Conservation (phyloP, 2,113 vertebrate genomes). For the Crotalus helleri region DNA sequence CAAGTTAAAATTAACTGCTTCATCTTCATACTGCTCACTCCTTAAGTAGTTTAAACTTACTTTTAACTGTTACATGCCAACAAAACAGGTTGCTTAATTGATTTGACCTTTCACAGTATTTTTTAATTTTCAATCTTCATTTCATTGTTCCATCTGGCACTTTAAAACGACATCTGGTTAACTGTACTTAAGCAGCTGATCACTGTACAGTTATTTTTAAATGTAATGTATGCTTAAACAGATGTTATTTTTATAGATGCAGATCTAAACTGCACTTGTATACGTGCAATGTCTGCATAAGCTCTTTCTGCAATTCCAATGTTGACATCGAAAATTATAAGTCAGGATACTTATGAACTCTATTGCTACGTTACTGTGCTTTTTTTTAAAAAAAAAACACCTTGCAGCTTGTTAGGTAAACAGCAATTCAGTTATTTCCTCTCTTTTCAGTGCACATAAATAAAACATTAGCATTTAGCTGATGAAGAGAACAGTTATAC, state of each 20-base stretch:
- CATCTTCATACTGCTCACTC: constrained; percentile 68
- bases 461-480: constrained; percentile 86
- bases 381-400: constrained; percentile 12
- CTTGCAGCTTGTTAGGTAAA: constrained; percentile 84
- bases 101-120: constrained; percentile 99
- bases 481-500: constrained; percentile 88
- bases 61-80: constrained; percentile 97
- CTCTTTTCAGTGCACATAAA: constrained; percentile 83
- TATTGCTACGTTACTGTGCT: constrained; percentile 78
- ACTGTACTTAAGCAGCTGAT: constrained; percentile 99
- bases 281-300: constrained; percentile 82
- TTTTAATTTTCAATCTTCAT: constrained; percentile 97
- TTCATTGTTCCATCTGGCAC: constrained; percentile 99
- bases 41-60: constrained; percentile 87
- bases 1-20: constrained; percentile 63
- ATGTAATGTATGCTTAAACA: constrained; percentile 99
- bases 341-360: constrained; percentile 78
- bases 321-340: constrained; percentile 87
- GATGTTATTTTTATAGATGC: constrained; percentile 99
- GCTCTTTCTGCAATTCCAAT: constrained; percentile 88
- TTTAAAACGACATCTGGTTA: constrained; percentile 99
- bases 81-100: constrained; percentile 98
- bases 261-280: constrained; percentile 82
- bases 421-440: constrained; percentile 81
- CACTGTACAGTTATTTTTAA: constrained; percentile 99